A percentile compares a stretch with the other conserved stretches of the same genome.
These are phyloP conservation scores for Ctena decussata DNA, from an alignment of 2,888 invertebrate genomes.

Conservation along the genomic window DNA sequence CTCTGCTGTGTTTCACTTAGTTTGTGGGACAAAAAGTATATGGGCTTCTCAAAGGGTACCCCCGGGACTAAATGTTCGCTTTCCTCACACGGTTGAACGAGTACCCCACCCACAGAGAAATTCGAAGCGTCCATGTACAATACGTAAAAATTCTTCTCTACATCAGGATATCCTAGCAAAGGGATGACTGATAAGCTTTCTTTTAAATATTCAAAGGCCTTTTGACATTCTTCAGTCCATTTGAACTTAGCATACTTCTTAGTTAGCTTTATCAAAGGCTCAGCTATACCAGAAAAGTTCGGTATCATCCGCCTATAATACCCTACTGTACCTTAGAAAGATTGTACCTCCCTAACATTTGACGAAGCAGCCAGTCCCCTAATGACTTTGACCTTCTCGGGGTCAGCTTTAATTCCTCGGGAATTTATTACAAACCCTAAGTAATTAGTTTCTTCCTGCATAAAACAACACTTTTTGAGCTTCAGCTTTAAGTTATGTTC, in stretches of 20 bases:
- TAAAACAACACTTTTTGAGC: slow-evolving; percentile 35
- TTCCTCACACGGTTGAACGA: not conserved
- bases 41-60: slow-evolving; percentile 11
- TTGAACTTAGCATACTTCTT: slow-evolving; percentile 26
- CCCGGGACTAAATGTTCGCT: not conserved
- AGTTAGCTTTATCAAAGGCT: slow-evolving; percentile 13
- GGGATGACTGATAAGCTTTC: slow-evolving; percentile 1
- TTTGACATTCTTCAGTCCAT: not conserved
- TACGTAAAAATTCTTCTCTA: not conserved
- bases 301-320: slow-evolving; percentile 10
- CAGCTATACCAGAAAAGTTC: not conserved
- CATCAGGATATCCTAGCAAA: slow-evolving; percentile 6
- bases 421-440: slow-evolving; percentile 29
- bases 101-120: not conserved
- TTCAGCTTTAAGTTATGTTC: slow-evolving; percentile 40
- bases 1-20: slow-evolving; percentile 13
- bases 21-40: slow-evolving; percentile 17
- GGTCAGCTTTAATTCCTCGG: slow-evolving; percentile 32
- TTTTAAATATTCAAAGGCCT: slow-evolving; percentile 8
- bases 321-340: not conserved
- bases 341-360: not conserved
- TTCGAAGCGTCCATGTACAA: slow-evolving; percentile 17
- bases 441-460: slow-evolving; percentile 33
- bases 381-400: slow-evolving; percentile 17
- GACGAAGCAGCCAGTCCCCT: not conserved